Conservation (phyloP, 2,797 vertebrate species). For the Phataginus tricuspis region DNA sequence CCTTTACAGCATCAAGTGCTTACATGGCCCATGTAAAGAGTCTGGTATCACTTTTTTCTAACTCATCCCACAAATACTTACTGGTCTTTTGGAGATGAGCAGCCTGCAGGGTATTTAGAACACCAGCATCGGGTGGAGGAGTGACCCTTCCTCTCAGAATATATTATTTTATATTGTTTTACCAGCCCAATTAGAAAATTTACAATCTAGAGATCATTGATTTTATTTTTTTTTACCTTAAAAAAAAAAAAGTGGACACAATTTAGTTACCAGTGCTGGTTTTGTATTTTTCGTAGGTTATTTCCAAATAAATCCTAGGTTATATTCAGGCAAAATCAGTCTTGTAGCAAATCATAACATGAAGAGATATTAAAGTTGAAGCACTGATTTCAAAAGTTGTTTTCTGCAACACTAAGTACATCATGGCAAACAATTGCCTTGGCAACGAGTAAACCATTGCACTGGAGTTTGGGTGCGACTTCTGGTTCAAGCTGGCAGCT, state of each 20-base stretch:
- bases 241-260: neutral
- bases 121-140: no score
- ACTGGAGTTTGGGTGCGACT: neutral
- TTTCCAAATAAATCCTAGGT: conserved; percentile 14
- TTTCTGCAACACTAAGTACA: neutral
- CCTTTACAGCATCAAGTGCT: neutral
- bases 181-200: neutral
- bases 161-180: neutral
- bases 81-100: neutral
- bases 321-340: neutral
- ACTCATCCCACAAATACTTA: neutral
- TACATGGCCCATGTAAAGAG: neutral
- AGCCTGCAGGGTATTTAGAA: neutral
- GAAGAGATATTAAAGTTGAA: neutral
- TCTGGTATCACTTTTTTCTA: neutral
- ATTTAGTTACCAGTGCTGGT: neutral
- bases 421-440: neutral
- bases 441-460: neutral
- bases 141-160: no score
- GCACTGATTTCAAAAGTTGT: neutral
- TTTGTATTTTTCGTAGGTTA: neutral
- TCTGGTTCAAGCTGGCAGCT: neutral
- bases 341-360: neutral
- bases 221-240: neutral
- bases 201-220: neutral